A percentile compares a stretch with the other conserved stretches of the same genome.
These are phyloP conservation scores for Acridotheres tristis DNA, from an alignment of 2,797 vertebrate genomes.

Conservation along the genomic window DNA sequence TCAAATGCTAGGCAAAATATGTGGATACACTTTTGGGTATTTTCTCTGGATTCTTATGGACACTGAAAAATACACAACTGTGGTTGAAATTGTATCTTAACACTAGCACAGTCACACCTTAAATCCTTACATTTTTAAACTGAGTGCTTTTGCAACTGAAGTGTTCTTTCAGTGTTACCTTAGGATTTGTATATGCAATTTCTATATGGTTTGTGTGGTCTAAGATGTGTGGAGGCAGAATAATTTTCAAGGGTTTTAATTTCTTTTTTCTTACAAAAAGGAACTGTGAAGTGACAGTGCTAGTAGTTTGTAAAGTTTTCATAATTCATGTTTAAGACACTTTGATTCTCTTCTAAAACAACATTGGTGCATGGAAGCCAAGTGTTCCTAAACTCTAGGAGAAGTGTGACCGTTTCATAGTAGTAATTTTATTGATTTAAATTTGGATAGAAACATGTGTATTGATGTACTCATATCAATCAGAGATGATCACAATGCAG, in stretches of 20 bases:
- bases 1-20: neutral
- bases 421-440: neutral
- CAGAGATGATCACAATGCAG: neutral
- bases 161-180: neutral
- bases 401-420: neutral
- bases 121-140: neutral
- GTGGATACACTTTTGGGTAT: neutral
- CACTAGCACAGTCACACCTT: neutral
- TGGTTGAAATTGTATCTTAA: neutral
- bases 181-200: neutral
- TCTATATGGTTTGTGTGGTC: neutral
- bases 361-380: neutral
- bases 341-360: neutral
- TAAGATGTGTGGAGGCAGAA: neutral
- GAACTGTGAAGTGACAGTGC: neutral
- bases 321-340: rapidly evolving
- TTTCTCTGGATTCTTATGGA: neutral
- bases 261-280: neutral
- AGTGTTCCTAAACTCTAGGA: neutral
- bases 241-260: neutral
- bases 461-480: neutral
- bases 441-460: neutral
- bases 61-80: neutral
- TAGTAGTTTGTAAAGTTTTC: neutral
- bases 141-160: neutral